Evolutionary conservation across 2,888 invertebrate genomes (phyloP).

Genomic region (Tenthredo mesomela): DNA sequence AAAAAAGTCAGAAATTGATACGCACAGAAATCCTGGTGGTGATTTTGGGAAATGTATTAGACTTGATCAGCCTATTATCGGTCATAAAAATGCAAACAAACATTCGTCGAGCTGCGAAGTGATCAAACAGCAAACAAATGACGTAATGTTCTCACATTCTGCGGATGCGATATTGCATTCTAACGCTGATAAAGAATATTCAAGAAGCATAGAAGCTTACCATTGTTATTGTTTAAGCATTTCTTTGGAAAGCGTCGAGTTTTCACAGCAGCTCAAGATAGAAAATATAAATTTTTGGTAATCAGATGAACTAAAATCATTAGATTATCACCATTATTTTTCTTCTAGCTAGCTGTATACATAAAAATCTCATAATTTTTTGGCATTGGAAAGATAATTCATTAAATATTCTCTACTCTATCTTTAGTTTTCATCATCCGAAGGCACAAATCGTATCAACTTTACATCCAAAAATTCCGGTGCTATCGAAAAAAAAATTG

Average conservation of each 20-base stretch:
- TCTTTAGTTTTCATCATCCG: slow-evolving; percentile 74
- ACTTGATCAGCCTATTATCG: slow-evolving; percentile 25
- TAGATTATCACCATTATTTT: background rate
- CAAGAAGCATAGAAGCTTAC: slow-evolving; percentile 65
- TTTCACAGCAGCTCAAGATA: slow-evolving; percentile 61
- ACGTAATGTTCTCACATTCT: slow-evolving; percentile 51
- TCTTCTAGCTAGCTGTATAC: background rate
- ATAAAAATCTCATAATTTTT: background rate
- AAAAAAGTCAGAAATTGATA: slow-evolving; percentile 63
- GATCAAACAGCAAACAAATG: slow-evolving; percentile 44
- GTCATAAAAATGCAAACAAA: slow-evolving; percentile 53
- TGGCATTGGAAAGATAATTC: slow-evolving; percentile 22
- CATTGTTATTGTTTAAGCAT: slow-evolving; percentile 71
- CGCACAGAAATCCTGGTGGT: slow-evolving; percentile 67
- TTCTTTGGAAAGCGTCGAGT: slow-evolving; percentile 65
- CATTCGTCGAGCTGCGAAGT: slow-evolving; percentile 50
- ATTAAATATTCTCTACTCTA: slow-evolving; percentile 28
- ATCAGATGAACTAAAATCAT: background rate
- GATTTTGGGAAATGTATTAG: slow-evolving; percentile 63
- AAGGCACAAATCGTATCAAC: slow-evolving; percentile 71
- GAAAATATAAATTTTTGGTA: slow-evolving; percentile 73
- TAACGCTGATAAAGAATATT: slow-evolving; percentile 51
- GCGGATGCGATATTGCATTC: slow-evolving; percentile 42
- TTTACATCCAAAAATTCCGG: slow-evolving; percentile 63
- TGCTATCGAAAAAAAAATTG: slow-evolving; percentile 64